Conservation (phyloP, 2,797 vertebrate genomes). For the Heteromormyrus szaboi region DNA sequence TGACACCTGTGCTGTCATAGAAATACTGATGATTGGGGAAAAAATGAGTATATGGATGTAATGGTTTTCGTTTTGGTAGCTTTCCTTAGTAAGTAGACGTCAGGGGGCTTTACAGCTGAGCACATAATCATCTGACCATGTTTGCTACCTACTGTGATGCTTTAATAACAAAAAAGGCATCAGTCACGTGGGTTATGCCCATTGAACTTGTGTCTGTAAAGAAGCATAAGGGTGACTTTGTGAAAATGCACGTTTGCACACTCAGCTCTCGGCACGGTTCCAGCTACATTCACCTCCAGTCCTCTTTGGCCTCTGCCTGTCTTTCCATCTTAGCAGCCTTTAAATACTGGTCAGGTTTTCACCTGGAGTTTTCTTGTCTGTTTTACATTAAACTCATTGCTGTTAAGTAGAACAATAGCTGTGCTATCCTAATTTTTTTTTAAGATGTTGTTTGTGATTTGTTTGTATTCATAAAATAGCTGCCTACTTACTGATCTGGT, state of each 20-base stretch:
- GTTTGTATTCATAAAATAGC: background rate
- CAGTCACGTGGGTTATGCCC: background rate
- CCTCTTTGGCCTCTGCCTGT: background rate
- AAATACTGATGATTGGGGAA: background rate
- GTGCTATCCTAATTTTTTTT: background rate
- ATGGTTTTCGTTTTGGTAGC: background rate
- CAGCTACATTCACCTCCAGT: background rate
- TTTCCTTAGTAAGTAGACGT: background rate
- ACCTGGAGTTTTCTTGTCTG: background rate
- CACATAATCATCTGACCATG: background rate
- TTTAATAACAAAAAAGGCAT: background rate
- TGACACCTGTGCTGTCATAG: background rate
- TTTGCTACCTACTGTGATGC: background rate
- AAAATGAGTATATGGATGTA: background rate
- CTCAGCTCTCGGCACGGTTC: background rate
- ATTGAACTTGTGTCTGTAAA: background rate
- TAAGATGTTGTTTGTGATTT: background rate
- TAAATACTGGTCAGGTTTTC: background rate
- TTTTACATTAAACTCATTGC: background rate
- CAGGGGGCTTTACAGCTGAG: background rate
- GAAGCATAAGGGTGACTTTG: background rate
- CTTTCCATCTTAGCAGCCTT: background rate
- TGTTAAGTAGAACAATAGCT: background rate
- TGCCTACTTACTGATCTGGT: background rate
- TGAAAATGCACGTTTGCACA: background rate